Base-by-base conservation (phyloP, 2,113 vertebrate genomes). In the Ochotona curzoniae region DNA sequence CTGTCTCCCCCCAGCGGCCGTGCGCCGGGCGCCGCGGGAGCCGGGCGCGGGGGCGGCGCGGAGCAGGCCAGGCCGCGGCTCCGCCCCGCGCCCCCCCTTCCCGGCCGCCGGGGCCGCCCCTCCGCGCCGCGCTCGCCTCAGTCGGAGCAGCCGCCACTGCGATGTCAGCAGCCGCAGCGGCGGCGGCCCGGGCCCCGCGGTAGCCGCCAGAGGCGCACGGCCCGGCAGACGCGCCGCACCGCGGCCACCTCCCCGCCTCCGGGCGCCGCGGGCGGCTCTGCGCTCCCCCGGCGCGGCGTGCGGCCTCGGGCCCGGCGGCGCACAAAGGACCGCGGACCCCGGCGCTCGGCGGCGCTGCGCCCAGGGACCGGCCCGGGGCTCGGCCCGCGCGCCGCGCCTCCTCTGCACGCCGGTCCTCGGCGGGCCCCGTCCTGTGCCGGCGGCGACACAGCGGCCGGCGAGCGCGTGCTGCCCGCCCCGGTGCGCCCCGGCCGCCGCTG, bases 101-200 rank as follows among this genome's bases (percentile, higher is more conserved):
- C 23, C 57, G 79, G 23, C 93, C 30, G 66, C 70, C 93, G 44
- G 86, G 57, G 88, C 94, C 83, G 92, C 94, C 95, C 88, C 93
- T 86, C 95, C 93, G 67, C 76, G 63, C 89, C 13, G 81, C 71
- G 87, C 86, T 57, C 69, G 0, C 75, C 97, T 90, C 95, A 90
- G 95, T 92, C 94, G 0, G 87, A 95, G 94, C 95, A 70, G 92
- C 93, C n/a, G 92, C 94, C 92, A 92, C 92, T 90, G 96, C 91
- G 82, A 96, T 96, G 96, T 90, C 94, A 96, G 97, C 94, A 95
- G 96, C 94, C 91, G 96, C 95, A 84, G 94, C 82, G 57, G 83
- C 92, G 83, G 75, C 76, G 89, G 92, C 63, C 78, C 23, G 82
- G 49, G 93, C 84, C 80, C 94, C 89, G 94, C 93, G 63, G 87